A percentile compares a stretch with the other conserved stretches of the same genome.
Evolutionary conservation across 37 sponge, comb jelly and placozoan genomes (phyloP).

Genomic region (Beroe forskalii): DNA sequence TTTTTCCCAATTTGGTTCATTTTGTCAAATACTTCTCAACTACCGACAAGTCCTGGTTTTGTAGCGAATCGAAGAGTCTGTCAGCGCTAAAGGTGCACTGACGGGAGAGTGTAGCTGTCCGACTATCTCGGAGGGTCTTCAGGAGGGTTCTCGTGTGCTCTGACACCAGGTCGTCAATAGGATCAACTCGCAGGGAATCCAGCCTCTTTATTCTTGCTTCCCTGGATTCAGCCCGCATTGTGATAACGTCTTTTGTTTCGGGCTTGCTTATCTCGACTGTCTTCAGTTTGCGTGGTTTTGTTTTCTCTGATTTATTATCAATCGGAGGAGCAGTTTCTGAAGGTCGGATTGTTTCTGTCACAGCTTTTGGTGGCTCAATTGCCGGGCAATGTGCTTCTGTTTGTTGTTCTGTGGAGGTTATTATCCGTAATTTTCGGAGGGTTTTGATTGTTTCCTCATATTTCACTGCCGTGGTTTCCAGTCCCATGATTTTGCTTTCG

Average conservation of each 20-base stretch:
- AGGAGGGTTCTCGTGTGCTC: not conserved
- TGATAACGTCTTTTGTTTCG: too few relatives aligned
- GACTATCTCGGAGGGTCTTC: not conserved
- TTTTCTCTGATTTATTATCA: not conserved
- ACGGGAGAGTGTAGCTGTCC: not conserved
- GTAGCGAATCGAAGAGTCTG: not conserved
- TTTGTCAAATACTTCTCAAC: not conserved
- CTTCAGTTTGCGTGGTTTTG: not conserved
- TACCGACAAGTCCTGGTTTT: not conserved
- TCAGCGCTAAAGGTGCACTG: not conserved
- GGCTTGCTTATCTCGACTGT: too few relatives aligned
- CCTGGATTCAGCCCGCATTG: not conserved
- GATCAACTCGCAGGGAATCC: not conserved
- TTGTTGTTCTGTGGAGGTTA: not conserved
- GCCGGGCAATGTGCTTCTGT: not conserved
- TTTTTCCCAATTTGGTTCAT: not conserved
- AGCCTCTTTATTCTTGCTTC: not conserved
- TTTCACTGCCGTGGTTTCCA: not conserved
- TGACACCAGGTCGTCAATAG: not conserved
- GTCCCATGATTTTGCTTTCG: not conserved
- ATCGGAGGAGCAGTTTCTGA: not conserved
- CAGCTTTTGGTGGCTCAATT: not conserved
- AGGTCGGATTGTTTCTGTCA: not conserved
- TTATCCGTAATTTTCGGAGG: too few relatives aligned
- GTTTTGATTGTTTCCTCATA: not conserved